Base-by-base conservation (phyloP, 2,113 vertebrate species). In the Caretta caretta region DNA sequence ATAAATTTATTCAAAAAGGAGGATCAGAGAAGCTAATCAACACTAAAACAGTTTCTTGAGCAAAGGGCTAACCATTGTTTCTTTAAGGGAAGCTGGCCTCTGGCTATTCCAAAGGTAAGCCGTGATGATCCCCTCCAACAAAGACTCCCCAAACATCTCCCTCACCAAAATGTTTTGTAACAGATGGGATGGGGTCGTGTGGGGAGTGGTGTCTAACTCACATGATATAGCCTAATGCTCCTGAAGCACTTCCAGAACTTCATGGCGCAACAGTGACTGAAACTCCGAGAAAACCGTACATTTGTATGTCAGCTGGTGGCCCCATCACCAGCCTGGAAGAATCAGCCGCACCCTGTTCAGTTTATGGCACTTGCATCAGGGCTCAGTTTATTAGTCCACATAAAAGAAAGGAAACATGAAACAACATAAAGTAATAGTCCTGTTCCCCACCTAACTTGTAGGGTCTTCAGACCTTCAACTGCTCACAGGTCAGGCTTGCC, bases 191-290 rank as follows among this genome's bases (percentile, higher is more conserved):
- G 14, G 31, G 11, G 42, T 42, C 5, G 42, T 42, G 50, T 1
- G 50, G 50, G 50, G 14, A 4, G 50, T 16, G 51, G 51, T 53
- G 62, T 69, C 35, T 69, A 69, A 69, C 62, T 69, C 25, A 19
- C 8, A 5, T 48, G 6, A 5, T 54, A 5, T 4, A 79, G 9
- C 14, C 48, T 69, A 80, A 92, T 46, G 50, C 81, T 8, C 4
- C 12, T 8, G n/a, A 10, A 0, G 1, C 1, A 0, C 8, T 87
- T 42, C 35, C 4, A 38, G 17, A 80, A 4, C 42, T 11, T 89
- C 94, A 35, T 53, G 56, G 0, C 2, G 13, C 51, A n/a, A 54
- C 79, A 57, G 11, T 24, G 88, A 38, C 80, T 56, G 81, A 84
- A 91, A 92, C 62, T 16, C 46, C 75, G 69, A 9, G 49, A 35